These are phyloP conservation scores for Dryobotodes eremita DNA, from an alignment of 2,888 invertebrate species.

Conservation along the genomic window DNA sequence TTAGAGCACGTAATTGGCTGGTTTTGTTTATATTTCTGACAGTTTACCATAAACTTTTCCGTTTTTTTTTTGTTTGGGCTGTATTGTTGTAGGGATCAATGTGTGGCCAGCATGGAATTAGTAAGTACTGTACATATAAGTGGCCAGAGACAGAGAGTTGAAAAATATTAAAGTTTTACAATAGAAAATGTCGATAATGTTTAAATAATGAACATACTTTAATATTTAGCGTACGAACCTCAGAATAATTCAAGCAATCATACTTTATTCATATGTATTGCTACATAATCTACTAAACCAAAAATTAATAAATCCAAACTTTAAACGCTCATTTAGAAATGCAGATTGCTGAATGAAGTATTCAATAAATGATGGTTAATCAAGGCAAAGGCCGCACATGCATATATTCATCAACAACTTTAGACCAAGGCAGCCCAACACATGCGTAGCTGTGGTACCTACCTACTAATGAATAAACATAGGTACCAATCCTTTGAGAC, in stretches of 20 bases:
- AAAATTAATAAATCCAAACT: background rate
- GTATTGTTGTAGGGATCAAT: background rate
- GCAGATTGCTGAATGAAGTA: slow-evolving; percentile 15
- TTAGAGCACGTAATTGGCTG: slow-evolving; percentile 48
- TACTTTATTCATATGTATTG: background rate
- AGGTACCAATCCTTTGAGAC: slow-evolving; percentile 46
- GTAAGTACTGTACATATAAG: background rate
- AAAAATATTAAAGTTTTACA: background rate
- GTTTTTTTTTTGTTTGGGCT: background rate
- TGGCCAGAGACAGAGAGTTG: background rate
- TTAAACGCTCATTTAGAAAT: slow-evolving; percentile 8
- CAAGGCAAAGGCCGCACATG: slow-evolving; percentile 38
- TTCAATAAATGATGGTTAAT: slow-evolving; percentile 43
- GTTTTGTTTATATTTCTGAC: slow-evolving; percentile 29
- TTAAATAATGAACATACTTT: background rate
- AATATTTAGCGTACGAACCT: background rate
- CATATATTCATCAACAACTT: slow-evolving; percentile 64
- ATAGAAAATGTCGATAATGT: background rate
- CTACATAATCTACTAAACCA: no score
- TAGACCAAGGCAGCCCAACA: slow-evolving; percentile 42
- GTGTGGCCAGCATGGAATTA: background rate
- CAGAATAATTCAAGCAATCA: background rate
- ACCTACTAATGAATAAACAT: slow-evolving; percentile 63
- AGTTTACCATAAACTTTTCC: background rate
- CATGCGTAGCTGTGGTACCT: slow-evolving; percentile 37